Evolutionary conservation across 2,113 vertebrate species (phyloP).

Genomic region (Apodemus speciosus): DNA sequence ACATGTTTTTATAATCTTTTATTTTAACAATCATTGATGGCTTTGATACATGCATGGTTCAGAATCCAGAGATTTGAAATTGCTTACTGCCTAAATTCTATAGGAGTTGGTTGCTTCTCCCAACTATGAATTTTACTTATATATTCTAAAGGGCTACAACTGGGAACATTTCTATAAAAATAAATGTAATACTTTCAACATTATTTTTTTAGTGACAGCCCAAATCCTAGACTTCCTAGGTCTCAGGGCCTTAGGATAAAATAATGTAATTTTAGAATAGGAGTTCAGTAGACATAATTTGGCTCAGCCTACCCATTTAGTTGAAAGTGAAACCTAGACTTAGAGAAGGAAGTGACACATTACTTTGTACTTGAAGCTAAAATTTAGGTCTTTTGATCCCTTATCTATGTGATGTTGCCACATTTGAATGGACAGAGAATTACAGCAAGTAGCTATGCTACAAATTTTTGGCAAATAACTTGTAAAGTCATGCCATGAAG

Average conservation of each 20-base stretch:
- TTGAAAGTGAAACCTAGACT: slow-evolving; percentile 67
- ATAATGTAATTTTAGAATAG: slow-evolving; percentile 50
- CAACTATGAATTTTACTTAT: slow-evolving; percentile 46
- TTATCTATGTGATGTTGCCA: slow-evolving; percentile 37
- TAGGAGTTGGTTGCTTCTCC: slow-evolving; percentile 37
- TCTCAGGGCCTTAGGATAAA: slow-evolving; percentile 26
- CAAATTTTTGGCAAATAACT: slow-evolving; percentile 32
- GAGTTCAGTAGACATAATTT: slow-evolving; percentile 37
- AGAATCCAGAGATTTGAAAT: slow-evolving; percentile 50
- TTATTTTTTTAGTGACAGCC: slow-evolving; percentile 34
- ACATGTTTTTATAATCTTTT: slow-evolving; percentile 13
- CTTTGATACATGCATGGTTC: slow-evolving; percentile 39
- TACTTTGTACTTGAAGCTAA: slow-evolving; percentile 60
- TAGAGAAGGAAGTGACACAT: slow-evolving; percentile 50
- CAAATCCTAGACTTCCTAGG: slow-evolving; percentile 30
- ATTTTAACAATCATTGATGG: slow-evolving; percentile 36
- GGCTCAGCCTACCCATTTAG: slow-evolving; percentile 39
- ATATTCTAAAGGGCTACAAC: slow-evolving; percentile 33
- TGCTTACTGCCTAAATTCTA: slow-evolving; percentile 50
- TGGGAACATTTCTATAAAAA: slow-evolving; percentile 59
- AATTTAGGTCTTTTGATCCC: slow-evolving; percentile 34
- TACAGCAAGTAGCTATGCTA: slow-evolving; percentile 6
- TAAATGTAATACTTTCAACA: slow-evolving; percentile 57
- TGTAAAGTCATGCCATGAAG: background rate
- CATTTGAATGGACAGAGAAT: slow-evolving; percentile 37